Conservation (phyloP, 2,888 invertebrate genomes). For the Drosophila macrospina region DNA sequence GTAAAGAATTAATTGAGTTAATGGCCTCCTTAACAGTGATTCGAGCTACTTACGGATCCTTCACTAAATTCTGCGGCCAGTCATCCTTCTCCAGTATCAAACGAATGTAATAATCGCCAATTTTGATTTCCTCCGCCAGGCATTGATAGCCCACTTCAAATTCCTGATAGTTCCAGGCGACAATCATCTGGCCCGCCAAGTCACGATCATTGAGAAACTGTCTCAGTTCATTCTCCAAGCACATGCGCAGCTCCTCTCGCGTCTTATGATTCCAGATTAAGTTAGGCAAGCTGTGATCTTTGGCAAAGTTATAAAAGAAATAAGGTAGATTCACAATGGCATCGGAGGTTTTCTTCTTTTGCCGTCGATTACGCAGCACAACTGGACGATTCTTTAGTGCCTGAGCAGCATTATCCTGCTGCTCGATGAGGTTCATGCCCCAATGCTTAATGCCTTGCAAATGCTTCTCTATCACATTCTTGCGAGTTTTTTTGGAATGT, state of each 20-base stretch:
- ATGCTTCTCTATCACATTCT: constrained; percentile 93
- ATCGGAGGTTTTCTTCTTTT: constrained; percentile 84
- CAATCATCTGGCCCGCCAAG: constrained; percentile 91
- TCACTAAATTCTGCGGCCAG: constrained; percentile 93
- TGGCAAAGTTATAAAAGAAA: constrained; percentile 97
- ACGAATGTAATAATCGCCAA: constrained; percentile 98
- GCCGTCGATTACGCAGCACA: constrained; percentile 94
- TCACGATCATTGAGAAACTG: constrained; percentile 96
- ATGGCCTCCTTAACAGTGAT: neutral
- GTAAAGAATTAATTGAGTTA: constrained; percentile 65
- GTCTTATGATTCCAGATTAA: constrained; percentile 99
- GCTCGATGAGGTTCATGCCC: constrained; percentile 87
- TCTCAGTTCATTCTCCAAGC: constrained; percentile 96
- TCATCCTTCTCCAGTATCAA: constrained; percentile 96
- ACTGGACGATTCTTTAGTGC: constrained; percentile 91
- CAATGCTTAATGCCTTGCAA: constrained; percentile 89
- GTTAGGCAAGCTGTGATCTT: constrained; percentile 97
- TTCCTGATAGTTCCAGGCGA: constrained; percentile 99
- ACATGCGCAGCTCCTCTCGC: constrained; percentile 96
- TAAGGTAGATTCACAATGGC: constrained; percentile 87
- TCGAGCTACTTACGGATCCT: constrained; percentile 92
- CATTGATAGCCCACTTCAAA: constrained; percentile 98
- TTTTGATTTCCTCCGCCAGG: constrained; percentile 97
- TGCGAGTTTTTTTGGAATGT: constrained; percentile 89
- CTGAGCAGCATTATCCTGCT: constrained; percentile 84